phyloP scores from a whole-genome alignment of 2,113 vertebrate species.

The Saimiri boliviensis region DNA sequence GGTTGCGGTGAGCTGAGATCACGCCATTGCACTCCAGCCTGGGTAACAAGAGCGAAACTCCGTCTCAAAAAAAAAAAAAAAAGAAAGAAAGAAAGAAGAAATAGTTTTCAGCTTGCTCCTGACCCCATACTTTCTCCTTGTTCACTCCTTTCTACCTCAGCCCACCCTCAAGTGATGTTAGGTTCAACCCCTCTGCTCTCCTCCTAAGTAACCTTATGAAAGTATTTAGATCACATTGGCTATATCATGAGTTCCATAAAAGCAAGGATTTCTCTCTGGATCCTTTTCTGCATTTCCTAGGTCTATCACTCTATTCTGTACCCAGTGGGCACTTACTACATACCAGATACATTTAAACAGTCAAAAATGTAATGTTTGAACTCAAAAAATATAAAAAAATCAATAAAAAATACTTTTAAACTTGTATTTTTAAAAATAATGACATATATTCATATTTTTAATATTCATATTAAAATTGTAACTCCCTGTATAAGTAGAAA shows the following conservation, averaged over 20 bases:
- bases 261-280: not conserved
- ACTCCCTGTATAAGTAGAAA: not conserved
- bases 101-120: not conserved
- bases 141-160: not conserved
- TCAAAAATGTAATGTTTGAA: not conserved
- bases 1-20: no score
- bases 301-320: not conserved
- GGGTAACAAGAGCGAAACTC: no score
- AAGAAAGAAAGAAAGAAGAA: no score
- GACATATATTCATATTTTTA: not conserved
- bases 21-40: no score
- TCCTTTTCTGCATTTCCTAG: not conserved
- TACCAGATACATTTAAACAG: not conserved
- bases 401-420: not conserved
- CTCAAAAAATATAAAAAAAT: not conserved
- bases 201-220: not conserved
- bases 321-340: not conserved
- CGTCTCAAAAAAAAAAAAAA: no score
- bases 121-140: not conserved
- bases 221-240: not conserved
- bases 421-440: not conserved
- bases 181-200: not conserved
- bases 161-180: not conserved
- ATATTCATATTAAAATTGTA: not conserved
- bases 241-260: not conserved